These are phyloP conservation scores for Pipistrellus pipistrellus DNA, from an alignment of 2,797 vertebrate genomes.

Conservation along the genomic window DNA sequence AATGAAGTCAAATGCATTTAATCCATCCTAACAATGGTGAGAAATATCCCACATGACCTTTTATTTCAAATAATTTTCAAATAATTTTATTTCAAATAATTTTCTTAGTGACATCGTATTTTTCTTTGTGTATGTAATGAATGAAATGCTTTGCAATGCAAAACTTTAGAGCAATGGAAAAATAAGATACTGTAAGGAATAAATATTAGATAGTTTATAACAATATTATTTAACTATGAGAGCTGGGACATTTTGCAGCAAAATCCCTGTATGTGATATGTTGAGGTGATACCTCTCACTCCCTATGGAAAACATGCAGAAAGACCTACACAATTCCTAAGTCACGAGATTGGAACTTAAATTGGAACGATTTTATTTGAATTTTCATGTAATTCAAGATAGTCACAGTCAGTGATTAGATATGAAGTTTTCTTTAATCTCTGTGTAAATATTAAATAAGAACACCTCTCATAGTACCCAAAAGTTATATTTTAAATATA, in stretches of 20 bases:
- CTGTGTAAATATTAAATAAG: not conserved
- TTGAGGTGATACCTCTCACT: not conserved
- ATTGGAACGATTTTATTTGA: not conserved
- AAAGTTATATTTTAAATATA: not conserved
- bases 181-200: not conserved
- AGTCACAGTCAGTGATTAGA: not conserved
- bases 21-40: not conserved
- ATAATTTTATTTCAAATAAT: not conserved
- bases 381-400: not conserved
- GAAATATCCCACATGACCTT: not conserved
- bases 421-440: not conserved
- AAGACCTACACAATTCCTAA: not conserved
- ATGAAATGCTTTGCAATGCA: not conserved
- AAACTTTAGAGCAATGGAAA: conserved; percentile 4
- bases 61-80: not conserved
- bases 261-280: not conserved
- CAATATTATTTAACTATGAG: not conserved
- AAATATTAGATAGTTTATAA: not conserved
- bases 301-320: not conserved
- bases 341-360: not conserved
- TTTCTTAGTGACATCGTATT: not conserved
- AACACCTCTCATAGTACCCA: not conserved
- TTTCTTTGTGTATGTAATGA: not conserved
- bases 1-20: not conserved
- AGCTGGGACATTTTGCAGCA: not conserved